phyloP scores from a whole-genome alignment of 1,140 invertebrate genomes.

The Macrobrachium rosenbergii region DNA sequence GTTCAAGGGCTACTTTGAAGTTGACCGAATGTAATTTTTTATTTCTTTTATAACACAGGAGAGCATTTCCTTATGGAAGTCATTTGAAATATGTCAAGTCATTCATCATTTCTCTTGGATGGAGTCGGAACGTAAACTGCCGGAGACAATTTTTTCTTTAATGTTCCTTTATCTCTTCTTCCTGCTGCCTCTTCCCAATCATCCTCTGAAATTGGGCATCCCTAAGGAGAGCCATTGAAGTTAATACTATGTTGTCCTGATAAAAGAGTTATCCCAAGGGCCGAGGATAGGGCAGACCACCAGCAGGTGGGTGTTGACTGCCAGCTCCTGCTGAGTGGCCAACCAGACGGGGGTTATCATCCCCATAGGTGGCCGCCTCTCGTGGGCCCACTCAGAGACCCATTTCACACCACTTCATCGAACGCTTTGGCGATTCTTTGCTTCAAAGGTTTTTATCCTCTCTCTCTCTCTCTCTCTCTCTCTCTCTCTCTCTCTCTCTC shows the following conservation, averaged over 20 bases:
- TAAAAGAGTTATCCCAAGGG: slow-evolving; percentile 29
- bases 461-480: neutral
- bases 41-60: too few relatives aligned
- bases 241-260: neutral
- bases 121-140: too few relatives aligned
- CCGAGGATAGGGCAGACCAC: slow-evolving; percentile 31
- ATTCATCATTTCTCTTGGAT: too few relatives aligned
- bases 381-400: neutral
- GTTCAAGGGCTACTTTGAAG: too few relatives aligned
- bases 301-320: slow-evolving; percentile 7
- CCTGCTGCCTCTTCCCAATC: neutral
- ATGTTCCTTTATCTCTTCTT: neutral
- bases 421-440: too few relatives aligned
- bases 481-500: neutral
- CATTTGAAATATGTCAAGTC: too few relatives aligned
- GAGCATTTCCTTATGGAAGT: too few relatives aligned
- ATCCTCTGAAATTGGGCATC: slow-evolving; percentile 14
- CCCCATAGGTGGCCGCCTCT: slow-evolving; percentile 27
- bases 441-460: neutral
- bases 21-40: too few relatives aligned
- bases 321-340: neutral
- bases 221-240: slow-evolving; percentile 33
- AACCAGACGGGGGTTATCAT: slow-evolving; percentile 23
- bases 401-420: neutral
- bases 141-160: too few relatives aligned